Conservation (phyloP, 1,140 invertebrate species). For the Halictus rubicundus region DNA sequence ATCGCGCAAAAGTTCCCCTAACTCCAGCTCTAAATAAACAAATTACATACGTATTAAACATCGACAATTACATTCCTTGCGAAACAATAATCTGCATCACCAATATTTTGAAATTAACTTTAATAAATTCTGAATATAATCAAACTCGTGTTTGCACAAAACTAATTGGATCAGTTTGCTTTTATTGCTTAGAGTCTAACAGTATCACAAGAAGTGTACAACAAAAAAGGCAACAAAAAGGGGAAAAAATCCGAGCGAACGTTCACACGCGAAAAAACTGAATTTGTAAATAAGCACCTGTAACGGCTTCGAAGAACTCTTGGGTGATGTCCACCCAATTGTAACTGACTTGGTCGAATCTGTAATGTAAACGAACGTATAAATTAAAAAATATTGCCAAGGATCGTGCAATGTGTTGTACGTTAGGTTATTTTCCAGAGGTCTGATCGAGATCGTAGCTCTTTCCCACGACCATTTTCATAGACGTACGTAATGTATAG, state of each 20-base stretch:
- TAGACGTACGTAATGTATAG: not conserved
- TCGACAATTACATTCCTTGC: not conserved
- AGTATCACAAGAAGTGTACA: not conserved
- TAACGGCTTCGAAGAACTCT: slow-evolving; percentile 88
- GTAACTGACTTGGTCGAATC: slow-evolving; percentile 80
- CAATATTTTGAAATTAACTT: not conserved
- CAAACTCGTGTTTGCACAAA: not conserved
- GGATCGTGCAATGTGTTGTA: slow-evolving; percentile 17
- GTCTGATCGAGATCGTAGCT: not conserved
- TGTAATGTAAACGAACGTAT: slow-evolving; percentile 59
- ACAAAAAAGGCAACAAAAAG: not conserved
- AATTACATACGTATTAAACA: slow-evolving; percentile 2
- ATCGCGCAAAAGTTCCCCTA: slow-evolving; percentile 95
- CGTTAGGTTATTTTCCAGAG: slow-evolving; percentile 46
- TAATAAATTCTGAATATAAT: not conserved
- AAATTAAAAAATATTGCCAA: slow-evolving; percentile 53
- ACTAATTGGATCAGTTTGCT: not conserved
- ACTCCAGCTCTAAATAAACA: slow-evolving; percentile 85
- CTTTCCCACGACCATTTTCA: not conserved
- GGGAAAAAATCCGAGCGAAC: not conserved
- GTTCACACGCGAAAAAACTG: slow-evolving; percentile 10
- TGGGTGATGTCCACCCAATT: slow-evolving; percentile 90
- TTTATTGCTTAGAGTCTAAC: not conserved
- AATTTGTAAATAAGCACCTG: slow-evolving; percentile 81
- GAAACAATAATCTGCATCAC: not conserved